These are phyloP conservation scores for Amphipoea oculea DNA, from an alignment of 2,888 invertebrate genomes.

Conservation along the genomic window DNA sequence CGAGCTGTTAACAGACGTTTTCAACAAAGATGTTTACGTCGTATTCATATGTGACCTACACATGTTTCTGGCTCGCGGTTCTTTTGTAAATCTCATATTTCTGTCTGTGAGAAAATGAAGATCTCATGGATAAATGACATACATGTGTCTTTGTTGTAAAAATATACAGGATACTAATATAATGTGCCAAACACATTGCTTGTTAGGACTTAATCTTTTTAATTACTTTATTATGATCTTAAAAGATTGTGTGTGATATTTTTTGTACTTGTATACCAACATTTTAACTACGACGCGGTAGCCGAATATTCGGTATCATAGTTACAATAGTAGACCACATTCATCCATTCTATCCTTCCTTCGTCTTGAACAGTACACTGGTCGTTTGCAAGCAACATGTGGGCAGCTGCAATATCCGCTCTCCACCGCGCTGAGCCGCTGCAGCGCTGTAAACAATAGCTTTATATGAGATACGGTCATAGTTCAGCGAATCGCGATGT, in stretches of 20 bases:
- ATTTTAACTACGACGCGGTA: neutral
- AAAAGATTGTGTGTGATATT: neutral
- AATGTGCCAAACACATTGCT: slow-evolving; percentile 1
- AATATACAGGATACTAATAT: neutral
- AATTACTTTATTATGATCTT: neutral
- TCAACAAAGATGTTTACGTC: neutral
- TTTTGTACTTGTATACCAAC: neutral
- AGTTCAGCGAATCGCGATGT: slow-evolving; percentile 56
- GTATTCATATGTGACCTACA: neutral
- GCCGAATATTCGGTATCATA: neutral
- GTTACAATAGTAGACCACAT: slow-evolving; percentile 1
- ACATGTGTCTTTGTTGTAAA: neutral
- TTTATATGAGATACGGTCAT: slow-evolving; percentile 56
- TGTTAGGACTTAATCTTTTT: neutral
- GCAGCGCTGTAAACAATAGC: slow-evolving; percentile 58
- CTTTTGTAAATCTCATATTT: neutral
- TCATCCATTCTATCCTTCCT: slow-evolving; percentile 16
- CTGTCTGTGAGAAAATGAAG: too few species aligned
- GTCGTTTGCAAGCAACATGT: slow-evolving; percentile 61
- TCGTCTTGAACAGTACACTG: slow-evolving; percentile 37
- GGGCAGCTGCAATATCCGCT: slow-evolving; percentile 58
- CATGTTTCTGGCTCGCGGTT: neutral
- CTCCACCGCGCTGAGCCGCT: slow-evolving; percentile 8
- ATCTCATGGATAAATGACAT: neutral
- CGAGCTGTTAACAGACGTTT: neutral